A percentile compares a stretch with the other conserved stretches of the same genome.
Conservation (phyloP, 2,113 vertebrate genomes). For the Carlito syrichta region DNA sequence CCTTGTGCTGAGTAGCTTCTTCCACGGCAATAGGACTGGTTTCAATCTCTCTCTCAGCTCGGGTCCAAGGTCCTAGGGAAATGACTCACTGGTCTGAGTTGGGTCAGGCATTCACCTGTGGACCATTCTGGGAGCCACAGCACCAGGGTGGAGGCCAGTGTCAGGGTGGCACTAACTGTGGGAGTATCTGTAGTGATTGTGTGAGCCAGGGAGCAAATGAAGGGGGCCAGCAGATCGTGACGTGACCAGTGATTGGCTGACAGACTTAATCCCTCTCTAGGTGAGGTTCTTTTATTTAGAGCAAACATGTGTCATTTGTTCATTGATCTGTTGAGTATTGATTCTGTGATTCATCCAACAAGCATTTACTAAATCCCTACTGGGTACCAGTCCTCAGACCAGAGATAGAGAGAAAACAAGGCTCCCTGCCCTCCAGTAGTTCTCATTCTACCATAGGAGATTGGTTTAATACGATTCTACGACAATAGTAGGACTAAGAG, state of each 20-base stretch:
- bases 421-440: background rate
- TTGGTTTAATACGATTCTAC: background rate
- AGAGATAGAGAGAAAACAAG: background rate
- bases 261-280: too few relatives aligned
- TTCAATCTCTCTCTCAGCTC: background rate
- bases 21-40: accelerated
- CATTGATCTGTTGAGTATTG: background rate
- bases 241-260: accelerated
- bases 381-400: background rate
- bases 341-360: background rate
- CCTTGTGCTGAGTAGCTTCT: accelerated
- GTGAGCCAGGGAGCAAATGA: background rate
- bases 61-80: background rate
- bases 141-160: background rate
- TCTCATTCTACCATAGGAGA: background rate
- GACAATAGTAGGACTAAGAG: background rate
- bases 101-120: background rate
- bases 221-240: accelerated
- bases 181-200: background rate
- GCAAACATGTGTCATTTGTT: background rate
- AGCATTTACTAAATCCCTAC: background rate
- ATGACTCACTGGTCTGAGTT: background rate
- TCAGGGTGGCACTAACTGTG: background rate
- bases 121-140: too few relatives aligned
- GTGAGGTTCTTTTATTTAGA: background rate